Base-by-base conservation (phyloP, 2,888 invertebrate species). In the Phortica magna region DNA sequence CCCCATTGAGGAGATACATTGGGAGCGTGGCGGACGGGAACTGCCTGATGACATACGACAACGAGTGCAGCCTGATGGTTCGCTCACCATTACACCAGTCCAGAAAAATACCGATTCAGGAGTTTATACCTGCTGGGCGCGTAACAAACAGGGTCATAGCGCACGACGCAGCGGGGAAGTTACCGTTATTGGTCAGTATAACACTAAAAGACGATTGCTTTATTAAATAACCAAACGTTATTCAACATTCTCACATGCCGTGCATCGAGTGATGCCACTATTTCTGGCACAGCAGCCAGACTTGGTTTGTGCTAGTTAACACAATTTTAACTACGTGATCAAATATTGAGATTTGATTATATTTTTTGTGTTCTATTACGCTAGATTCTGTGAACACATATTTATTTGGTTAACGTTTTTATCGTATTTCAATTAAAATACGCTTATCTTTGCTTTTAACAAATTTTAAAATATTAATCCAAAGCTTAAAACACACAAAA, bases 31-130 rank as follows among this genome's bases (percentile, higher is more conserved):
- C 73, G 95, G 95, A 22, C 93, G 94, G 59, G 95, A 95, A 88
- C 92, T 96, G 77, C 96, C 96, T n/a, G 95, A 95, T 86, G 96
- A 96, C 90, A 94, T 96, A 84, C 93, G 96, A 7, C 96, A 96
- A 89, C 95, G 95, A 88, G 95, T 95, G 48, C 93, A 95, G 77
- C 91, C 93, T 7, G 96, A 96, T 88, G 96, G 96, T 42, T 95
- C 95, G 0, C 92, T 97, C 83, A 93, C 95, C 81, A 95, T 97
- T 83, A 93, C 93, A 83, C 95, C 95, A 55, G 96, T 96, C 31
- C 96, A 96, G 90, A 95, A 96, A 90, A 93, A 93, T 79, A 93
- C 94, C 10, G 95, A 96, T 89, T 95, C 96, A 43, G 96, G 96
- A 17, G 95, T 95, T 67, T 97, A 97, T 92, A 95, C 95, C 53